Base-by-base conservation (phyloP, 1,140 invertebrate species). In the Heliconius eleuchia region DNA sequence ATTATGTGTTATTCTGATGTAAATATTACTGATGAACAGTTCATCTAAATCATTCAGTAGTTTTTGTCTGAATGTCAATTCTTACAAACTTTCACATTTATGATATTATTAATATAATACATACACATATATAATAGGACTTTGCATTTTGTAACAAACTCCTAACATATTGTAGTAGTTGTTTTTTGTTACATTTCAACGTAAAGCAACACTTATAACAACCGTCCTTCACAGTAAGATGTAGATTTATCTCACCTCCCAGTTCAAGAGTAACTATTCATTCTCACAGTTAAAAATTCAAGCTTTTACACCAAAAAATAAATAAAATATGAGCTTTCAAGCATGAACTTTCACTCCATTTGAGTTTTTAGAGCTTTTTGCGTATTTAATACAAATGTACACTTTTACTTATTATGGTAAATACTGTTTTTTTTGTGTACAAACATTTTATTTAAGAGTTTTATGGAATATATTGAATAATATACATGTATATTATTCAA, bases 271-370 rank as follows among this genome's bases (percentile, higher is more conserved):
- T 18, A 30, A 30, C 60, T 30, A 66, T 66, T 66, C 60, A 30
- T 66, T 66, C 23, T 66, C 11, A 13, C 60, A 66, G 60, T 66
- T 66, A 27, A 66, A 66, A 66, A 66, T 66, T 66, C 60, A 66
- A 66, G 60, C 60, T 27, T 66, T 30, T 66, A 27, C n/a, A 30
- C 9, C n/a, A 66, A 66, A 66, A 60, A 13, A 66, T 66, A 66
- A 13, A 66, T 66, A 66, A 66, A 66, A 66, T 66, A 66, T 66
- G 60, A 66, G 27, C 55, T 57, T 57, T 23, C 8, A 23, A 57
- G 55, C 13, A 3, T 30, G 11, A 66, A 30, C 0, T 66, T 30
- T 13, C 27, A 16, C 60, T 16, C 27, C 60, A 66, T 66, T 66
- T 66, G 23, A 66, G 1, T 66, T 66, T 66, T 66, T 66, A 30